A percentile compares a stretch with the other conserved stretches of the same genome.
Evolutionary conservation across 2,797 vertebrate genomes (phyloP).

Genomic region (Microtus agrestis): DNA sequence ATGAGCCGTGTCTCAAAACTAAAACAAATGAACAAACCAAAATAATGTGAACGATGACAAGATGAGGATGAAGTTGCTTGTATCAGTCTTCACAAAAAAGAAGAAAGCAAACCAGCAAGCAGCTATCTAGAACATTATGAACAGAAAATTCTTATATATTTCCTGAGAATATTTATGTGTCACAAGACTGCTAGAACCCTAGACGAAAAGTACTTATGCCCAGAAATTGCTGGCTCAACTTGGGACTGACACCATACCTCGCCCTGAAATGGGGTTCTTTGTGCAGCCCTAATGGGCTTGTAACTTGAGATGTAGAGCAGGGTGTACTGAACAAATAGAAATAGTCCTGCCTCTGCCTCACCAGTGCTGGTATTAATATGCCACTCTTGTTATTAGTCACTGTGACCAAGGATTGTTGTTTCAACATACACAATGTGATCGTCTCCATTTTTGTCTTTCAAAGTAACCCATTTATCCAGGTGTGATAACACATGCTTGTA

Average conservation of each 20-base stretch:
- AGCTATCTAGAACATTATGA: background rate
- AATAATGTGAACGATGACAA: background rate
- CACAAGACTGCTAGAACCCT: background rate
- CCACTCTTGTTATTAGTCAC: background rate
- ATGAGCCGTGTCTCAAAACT: background rate
- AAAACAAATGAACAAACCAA: background rate
- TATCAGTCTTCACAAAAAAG: background rate
- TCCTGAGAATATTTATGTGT: background rate
- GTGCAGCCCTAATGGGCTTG: background rate
- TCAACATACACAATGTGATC: background rate
- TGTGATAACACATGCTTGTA: background rate
- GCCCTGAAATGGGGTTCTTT: background rate
- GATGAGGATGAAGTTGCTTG: background rate
- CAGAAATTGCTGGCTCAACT: background rate
- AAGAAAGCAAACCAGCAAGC: fast-evolving
- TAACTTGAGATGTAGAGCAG: background rate
- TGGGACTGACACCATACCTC: background rate
- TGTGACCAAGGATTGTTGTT: background rate
- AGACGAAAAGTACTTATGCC: background rate
- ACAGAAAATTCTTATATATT: background rate
- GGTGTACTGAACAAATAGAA: background rate
- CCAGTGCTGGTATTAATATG: background rate
- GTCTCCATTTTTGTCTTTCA: background rate
- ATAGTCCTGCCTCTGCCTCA: background rate
- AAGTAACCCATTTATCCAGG: background rate